Evolutionary conservation across 1,140 invertebrate genomes (phyloP), one percentile per base, ranked within the genome.

Genomic region (Gryon sp.): DNA sequence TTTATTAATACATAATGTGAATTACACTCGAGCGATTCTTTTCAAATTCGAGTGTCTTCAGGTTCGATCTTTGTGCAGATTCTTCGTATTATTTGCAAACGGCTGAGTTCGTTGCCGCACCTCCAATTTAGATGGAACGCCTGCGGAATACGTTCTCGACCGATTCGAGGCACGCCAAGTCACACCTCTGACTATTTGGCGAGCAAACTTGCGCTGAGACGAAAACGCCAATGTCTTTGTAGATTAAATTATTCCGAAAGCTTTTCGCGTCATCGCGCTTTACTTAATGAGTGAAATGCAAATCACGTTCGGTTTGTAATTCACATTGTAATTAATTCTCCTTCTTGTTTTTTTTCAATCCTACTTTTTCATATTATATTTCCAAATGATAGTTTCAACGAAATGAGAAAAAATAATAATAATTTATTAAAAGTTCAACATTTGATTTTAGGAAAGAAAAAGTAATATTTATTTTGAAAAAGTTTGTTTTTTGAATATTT

Each of bases 91-190:
- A 43, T 43, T 65, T 43, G 48, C 48, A 45, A 43, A 38, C 36
- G 38, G 48, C 38, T 36, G 34, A 14, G n/a, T 41, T 52, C 48
- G 38, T 2, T 26, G 62, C 62, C 48, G 62, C 62, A 34, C 62
- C 62, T 66, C 36, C 50, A 66, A 55, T 55, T 55, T 55, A 19
- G 26, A 55, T 28, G 50, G 38, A 46, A 66, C 41, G 30, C 40
- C 22, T 30, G 48, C 50, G 38, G 28, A 55, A 53, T 63, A 36
- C 57, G 43, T 62, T 43, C 43, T 46, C 41, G 32, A 48, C 34
- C 59, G 22, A 48, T 48, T 22, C 32, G 34, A 41, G 34, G 24
- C 62, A 55, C 48, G 50, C 62, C 62, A 66, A 55, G 62, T 65
- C 38, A 66, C 63, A 68, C 63, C 34, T 52, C 41, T 4, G 20